These are phyloP conservation scores for Siniperca undulata DNA, from an alignment of 2,797 vertebrate genomes.

Conservation along the genomic window DNA sequence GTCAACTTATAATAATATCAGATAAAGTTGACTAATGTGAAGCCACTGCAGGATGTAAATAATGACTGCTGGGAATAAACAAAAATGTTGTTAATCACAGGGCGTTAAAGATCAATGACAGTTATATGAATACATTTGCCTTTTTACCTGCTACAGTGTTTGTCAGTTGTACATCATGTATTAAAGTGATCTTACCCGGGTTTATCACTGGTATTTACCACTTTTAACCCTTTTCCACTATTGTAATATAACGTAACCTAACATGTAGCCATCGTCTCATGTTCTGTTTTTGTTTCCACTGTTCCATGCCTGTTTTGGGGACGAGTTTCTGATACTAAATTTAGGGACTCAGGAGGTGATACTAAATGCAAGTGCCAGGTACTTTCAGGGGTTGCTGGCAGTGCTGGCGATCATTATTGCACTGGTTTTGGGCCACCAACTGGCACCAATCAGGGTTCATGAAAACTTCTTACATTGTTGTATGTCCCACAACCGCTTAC, in stretches of 20 bases:
- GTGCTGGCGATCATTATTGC: no score
- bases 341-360: neutral
- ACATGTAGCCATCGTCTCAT: neutral
- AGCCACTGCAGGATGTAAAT: neutral
- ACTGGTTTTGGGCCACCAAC: neutral
- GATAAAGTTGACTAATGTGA: neutral
- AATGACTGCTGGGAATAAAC: neutral
- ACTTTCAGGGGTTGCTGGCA: neutral
- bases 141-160: neutral
- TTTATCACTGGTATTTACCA: neutral
- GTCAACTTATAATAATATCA: constrained; percentile 9
- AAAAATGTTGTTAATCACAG: neutral
- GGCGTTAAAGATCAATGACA: neutral
- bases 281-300: neutral
- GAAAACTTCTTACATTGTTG: neutral
- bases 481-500: neutral
- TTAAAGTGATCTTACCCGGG: neutral
- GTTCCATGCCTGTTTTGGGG: neutral
- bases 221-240: neutral
- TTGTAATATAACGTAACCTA: neutral
- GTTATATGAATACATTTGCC: neutral
- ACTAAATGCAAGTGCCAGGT: neutral
- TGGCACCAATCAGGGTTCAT: neutral
- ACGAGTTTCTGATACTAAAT: neutral
- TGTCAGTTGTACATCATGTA: neutral